Conservation (phyloP, 1,140 invertebrate genomes). For the Drosophila jambulina region DNA sequence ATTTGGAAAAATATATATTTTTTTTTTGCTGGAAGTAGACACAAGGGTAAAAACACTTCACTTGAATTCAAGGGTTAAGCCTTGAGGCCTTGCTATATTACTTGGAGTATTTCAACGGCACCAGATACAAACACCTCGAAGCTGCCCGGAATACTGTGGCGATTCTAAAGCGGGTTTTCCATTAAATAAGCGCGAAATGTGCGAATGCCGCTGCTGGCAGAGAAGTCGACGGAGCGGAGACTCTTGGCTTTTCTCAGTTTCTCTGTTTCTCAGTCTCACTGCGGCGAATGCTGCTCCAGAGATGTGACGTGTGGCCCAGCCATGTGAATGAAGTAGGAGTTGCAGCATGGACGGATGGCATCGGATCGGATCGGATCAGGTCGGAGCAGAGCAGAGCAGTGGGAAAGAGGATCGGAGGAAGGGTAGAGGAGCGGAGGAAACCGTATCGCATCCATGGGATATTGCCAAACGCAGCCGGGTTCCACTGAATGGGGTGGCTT, state of each 20-base stretch:
- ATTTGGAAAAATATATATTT: constrained; percentile 15
- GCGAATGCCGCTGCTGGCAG: constrained; percentile 37
- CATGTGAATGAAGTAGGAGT: constrained; percentile 74
- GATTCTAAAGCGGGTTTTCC: constrained; percentile 80
- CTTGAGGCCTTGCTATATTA: constrained; percentile 40
- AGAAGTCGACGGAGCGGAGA: constrained; percentile 49
- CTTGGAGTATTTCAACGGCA: constrained; percentile 78
- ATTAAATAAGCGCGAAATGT: constrained; percentile 76
- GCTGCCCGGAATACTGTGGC: constrained; percentile 85
- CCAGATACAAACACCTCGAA: constrained; percentile 78
- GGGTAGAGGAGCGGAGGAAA: neutral
- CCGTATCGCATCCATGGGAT: constrained; percentile 47
- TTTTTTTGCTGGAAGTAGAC: constrained; percentile 59
- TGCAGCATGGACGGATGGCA: constrained; percentile 55
- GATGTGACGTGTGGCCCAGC: constrained; percentile 18
- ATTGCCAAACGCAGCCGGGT: constrained; percentile 58
- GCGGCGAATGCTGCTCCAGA: constrained; percentile 20
- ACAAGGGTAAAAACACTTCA: constrained; percentile 44
- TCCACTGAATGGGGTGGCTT: constrained; percentile 48
- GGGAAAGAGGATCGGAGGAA: neutral
- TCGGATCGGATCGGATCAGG: neutral
- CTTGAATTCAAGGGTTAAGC: neutral
- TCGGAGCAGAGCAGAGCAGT: neutral
- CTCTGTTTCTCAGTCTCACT: constrained; percentile 40
- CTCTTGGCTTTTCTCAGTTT: constrained; percentile 69